Evolutionary conservation across 30 jellyfish, hydroid and myxozoan genomes (phyloP), one percentile per base, ranked within the genome.

Genomic region (Turritopsis rubra): DNA sequence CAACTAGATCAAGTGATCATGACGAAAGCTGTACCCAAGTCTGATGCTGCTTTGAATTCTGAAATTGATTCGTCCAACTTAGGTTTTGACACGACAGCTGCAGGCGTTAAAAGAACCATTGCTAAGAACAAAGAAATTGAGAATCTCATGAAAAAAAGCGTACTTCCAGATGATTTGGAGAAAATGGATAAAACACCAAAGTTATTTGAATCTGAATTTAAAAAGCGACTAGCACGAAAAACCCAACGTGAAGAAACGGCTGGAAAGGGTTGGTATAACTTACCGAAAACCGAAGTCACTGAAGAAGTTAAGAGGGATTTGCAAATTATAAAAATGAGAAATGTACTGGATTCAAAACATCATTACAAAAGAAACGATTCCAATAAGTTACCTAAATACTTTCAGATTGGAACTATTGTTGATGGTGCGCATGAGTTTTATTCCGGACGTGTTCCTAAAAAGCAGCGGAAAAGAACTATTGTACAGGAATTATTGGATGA

Each of bases 191-290:
- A 29, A 16, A 75, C 95, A 18, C 96, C 96, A 79, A 80, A 52
- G 31, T 18, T 87, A 68, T 27, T 20, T 29, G 93, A 81, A 65
- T 87, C 93, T 1, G 53, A 73, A 31, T 13, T 28, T n/a, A 18
- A 87, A 30, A 29, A 28, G 54, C 86, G 28, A 85, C 72, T 79
- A 75, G 81, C 75, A 27, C 85, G 88, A 25, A 93, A 83, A 72
- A 76, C 26, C 66, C 54, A 79, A 60, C 25, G 71, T 23, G 90
- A 86, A 20, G 98, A 94, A 80, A 94, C 99, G 0, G 96, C 99
- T 52, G 99, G 99, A 21, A 86, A 87, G 9, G 97, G 99, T 1
- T 94, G 99, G 99, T 94, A 74, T 88, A 86, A 95, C 71, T 29
- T 95, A 75, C 99, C 97, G 70, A 90, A 89, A 41, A 77, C 97